Evolutionary conservation across 2,113 vertebrate genomes (phyloP), one percentile per base, ranked within the genome.

Genomic region (Balaenoptera acutorostrata): DNA sequence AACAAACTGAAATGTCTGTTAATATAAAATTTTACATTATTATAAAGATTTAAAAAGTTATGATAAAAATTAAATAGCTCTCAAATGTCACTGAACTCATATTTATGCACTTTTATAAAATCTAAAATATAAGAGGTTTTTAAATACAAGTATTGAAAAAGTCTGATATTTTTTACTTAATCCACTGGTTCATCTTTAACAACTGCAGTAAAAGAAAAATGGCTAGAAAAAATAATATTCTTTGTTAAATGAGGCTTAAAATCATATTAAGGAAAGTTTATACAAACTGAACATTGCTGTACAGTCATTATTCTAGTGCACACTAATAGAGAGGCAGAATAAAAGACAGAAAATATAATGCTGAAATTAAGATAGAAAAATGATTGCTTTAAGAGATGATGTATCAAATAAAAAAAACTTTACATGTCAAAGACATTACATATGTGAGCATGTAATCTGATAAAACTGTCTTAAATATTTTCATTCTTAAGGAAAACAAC

Each of bases 321-420:
- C 10, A 39, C 23, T 74, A 72, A 66, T 1, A 95, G 13, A 91
- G 39, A 92, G 15, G 88, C 0, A 92, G 46, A 89, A 95, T n/a
- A 44, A 75, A 86, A 78, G 15, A 81, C 49, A 77, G 31, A 75
- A 57, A 77, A 44, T 33, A 82, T 82, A 68, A 49, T 21, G 27
- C 10, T 81, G 23, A 90, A 95, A 71, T 83, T 93, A 52, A 96
- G 29, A 63, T 63, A 77, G 3, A 66, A 72, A 88, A 93, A 88
- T 39, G 15, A 88, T 3, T 86, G 82, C 52, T 85, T 77, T 61
- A 59, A 59, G 23, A 93, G 31, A 74, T 74, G 25, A 83, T 68
- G 7, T 57, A 93, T 31, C 55, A 96, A 41, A 83, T 52, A 80
- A 93, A 95, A 96, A 95, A 96, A 64, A 14, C 21, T 86, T 64